Base-by-base conservation (phyloP, 2,888 invertebrate genomes). In the Orchesellides sinensis region DNA sequence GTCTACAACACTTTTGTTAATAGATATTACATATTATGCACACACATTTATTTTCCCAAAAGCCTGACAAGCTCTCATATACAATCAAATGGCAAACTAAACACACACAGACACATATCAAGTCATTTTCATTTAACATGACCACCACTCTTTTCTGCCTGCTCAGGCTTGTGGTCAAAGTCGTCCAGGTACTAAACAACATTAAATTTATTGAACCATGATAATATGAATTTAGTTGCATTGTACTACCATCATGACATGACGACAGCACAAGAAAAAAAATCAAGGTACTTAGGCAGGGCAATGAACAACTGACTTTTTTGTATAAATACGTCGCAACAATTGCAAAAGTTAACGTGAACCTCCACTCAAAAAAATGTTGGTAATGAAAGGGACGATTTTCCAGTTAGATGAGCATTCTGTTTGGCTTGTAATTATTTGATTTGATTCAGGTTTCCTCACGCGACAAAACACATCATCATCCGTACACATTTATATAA, bases 341-440 rank as follows among this genome's bases (percentile, higher is more conserved):
- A 52, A 52, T 52, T 10, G 17, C 8, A 8, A 52, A 52, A 52
- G 40, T 40, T 14, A 32, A 32, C 29, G 59, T 73, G n/a, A n/a
- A n/a, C n/a, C 47, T 10, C 61, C 56, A 70, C 56, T 70, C 56
- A 29, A 27, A n/a, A 56, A 23, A 23, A 52, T 54, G 17, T 35
- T 10, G 10, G 19, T 45, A 63, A 52, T 49, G 61, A 79, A 79
- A 69, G 40, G 70, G 35, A 29, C 63, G 54, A 79, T 79, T 79
- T 79, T 79, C 79, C 70, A 54, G 63, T 52, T 63, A 63, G 29
- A 52, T 40, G 65, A 79, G 54, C 79, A 70, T 49, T 59, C 56
- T 66, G 40, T 19, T 40, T 75, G 19, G 25, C 14, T 49, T 65
- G 35, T 74, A 47, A 77, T 56, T 17, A 47, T 52, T 75, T 56